These are phyloP conservation scores for Hylyphantes graminicola DNA, from an alignment of 1,140 invertebrate species.

Conservation along the genomic window DNA sequence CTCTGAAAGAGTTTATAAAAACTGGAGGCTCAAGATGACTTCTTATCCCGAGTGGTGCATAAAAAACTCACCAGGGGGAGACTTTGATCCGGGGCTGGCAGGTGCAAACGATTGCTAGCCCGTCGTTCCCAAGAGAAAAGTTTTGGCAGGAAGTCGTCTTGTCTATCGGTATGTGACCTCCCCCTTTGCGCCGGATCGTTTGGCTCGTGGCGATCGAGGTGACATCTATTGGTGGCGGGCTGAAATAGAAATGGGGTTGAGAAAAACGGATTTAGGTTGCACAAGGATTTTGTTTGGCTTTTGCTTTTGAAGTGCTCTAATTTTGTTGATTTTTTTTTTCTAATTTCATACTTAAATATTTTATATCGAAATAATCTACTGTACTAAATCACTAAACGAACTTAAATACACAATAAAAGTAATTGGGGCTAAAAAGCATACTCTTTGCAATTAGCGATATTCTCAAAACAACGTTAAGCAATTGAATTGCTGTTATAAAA, in stretches of 20 bases:
- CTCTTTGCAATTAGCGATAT: too few species aligned
- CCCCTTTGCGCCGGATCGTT: not conserved
- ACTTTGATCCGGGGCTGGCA: constrained; percentile 43
- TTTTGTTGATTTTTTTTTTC: too few species aligned
- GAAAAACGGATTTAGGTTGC: not conserved
- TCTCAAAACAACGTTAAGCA: too few species aligned
- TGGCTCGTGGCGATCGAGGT: not conserved
- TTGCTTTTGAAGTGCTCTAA: too few species aligned
- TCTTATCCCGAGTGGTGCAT: constrained; percentile 25
- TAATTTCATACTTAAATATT: too few species aligned
- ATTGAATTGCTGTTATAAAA: too few species aligned
- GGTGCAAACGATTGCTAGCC: constrained; percentile 50
- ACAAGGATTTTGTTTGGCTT: too few species aligned
- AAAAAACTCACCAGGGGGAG: constrained; percentile 9
- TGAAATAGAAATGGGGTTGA: not conserved
- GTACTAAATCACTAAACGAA: too few species aligned
- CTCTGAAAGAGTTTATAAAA: too few species aligned
- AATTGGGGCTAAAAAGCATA: too few species aligned
- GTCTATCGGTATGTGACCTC: constrained; percentile 38
- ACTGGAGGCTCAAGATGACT: not conserved
- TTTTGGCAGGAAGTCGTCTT: constrained; percentile 50
- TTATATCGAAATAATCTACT: too few species aligned
- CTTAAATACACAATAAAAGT: too few species aligned
- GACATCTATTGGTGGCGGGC: constrained; percentile 34
- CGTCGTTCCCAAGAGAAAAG: constrained; percentile 58